Percentiles rank a stretch among this genome's conserved stretches.
Evolutionary conservation across 2,797 vertebrate species (phyloP).

Genomic region (Eulemur albifrons): DNA sequence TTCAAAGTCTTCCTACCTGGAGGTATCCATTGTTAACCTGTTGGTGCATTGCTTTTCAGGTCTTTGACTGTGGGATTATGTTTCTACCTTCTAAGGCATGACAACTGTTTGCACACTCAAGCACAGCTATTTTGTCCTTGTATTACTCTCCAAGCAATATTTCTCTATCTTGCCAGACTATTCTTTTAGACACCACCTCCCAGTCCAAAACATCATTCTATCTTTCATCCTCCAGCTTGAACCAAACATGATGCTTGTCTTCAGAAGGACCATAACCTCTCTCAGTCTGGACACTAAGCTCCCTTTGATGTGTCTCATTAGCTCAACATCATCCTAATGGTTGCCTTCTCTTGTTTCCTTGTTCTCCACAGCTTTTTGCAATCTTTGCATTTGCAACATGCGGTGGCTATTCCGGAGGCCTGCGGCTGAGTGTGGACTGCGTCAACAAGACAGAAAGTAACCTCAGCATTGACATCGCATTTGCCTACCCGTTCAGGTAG

Average conservation of each 20-base stretch:
- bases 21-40: background rate
- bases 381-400: constrained; percentile 99
- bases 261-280: background rate
- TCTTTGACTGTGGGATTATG: background rate
- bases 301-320: background rate
- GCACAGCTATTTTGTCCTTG: background rate
- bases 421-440: constrained; percentile 97
- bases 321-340: background rate
- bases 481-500: constrained; percentile 98
- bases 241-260: too few species aligned
- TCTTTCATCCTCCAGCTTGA: background rate
- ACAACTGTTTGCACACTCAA: background rate
- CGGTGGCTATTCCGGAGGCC: constrained; percentile 96
- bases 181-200: background rate
- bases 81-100: background rate
- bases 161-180: background rate
- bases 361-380: constrained; percentile 93
- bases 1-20: background rate
- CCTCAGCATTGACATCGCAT: constrained; percentile 94
- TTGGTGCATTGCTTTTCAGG: background rate
- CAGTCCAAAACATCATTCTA: too few species aligned
- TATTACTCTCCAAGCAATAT: background rate
- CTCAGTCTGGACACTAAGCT: background rate
- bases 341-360: constrained; percentile 42
- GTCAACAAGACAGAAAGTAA: constrained; percentile 97